These are phyloP conservation scores for Brachyistius frenatus DNA, from an alignment of 2,113 vertebrate species.

Conservation along the genomic window DNA sequence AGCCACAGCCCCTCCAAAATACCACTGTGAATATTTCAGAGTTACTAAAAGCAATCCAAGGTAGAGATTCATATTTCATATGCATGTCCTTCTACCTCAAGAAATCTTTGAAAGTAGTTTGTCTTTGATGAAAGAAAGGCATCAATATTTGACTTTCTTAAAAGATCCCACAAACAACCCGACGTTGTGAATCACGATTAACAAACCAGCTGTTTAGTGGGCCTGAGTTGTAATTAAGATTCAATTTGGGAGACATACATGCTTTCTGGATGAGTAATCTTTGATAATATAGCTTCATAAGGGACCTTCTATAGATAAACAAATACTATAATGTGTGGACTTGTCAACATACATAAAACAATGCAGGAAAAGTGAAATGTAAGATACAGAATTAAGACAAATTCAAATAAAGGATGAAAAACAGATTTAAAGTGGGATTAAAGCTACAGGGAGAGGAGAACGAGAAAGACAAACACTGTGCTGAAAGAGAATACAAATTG, in stretches of 20 bases:
- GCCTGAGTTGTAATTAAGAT: slow-evolving; percentile 8
- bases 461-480: slow-evolving; percentile 17
- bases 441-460: neutral
- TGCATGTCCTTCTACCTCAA: slow-evolving; percentile 57
- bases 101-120: slow-evolving; percentile 74
- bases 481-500: slow-evolving; percentile 55
- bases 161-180: slow-evolving; percentile 58
- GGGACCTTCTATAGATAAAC: neutral
- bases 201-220: slow-evolving; percentile 53
- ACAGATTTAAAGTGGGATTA: neutral
- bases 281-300: neutral
- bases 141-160: slow-evolving; percentile 80
- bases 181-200: slow-evolving; percentile 37
- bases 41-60: slow-evolving; percentile 83
- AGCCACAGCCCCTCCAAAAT: slow-evolving; percentile 45
- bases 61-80: slow-evolving; percentile 82
- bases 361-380: neutral
- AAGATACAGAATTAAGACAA: neutral
- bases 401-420: neutral
- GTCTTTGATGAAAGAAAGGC: slow-evolving; percentile 70
- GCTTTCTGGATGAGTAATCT: neutral
- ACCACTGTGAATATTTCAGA: slow-evolving; percentile 83
- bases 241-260: neutral
- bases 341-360: neutral
- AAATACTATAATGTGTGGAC: neutral